Conservation (phyloP, 2,888 invertebrate species). For the Phortica okadai region DNA sequence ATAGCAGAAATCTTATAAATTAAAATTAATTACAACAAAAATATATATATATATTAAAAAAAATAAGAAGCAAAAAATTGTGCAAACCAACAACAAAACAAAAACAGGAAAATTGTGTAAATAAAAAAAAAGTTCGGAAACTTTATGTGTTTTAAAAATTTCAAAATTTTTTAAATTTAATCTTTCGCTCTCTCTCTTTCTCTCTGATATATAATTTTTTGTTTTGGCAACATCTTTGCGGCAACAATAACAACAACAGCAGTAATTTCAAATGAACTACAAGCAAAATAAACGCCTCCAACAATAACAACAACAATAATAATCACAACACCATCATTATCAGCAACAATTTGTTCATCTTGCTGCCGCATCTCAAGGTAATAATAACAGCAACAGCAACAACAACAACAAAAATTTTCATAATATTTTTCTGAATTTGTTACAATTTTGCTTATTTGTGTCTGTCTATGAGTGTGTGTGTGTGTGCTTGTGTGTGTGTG, state of each 20-base stretch:
- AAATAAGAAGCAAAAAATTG: constrained; percentile 10
- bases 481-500: constrained; percentile 49
- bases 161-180: too few relatives aligned
- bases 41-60: constrained; percentile 2
- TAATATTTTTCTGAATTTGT: not conserved
- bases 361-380: constrained; percentile 20
- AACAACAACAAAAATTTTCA: too few relatives aligned
- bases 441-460: constrained; percentile 12
- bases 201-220: too few relatives aligned
- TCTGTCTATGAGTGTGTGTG: constrained; percentile 37
- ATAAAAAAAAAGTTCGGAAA: not conserved
- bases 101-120: constrained; percentile 16
- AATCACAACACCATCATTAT: constrained; percentile 1
- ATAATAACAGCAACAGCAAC: not conserved
- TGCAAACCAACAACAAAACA: constrained; percentile 17
- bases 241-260: not conserved
- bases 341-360: not conserved
- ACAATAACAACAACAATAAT: not conserved
- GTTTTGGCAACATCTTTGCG: too few relatives aligned
- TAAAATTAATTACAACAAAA: not conserved
- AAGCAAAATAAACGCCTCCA: not conserved
- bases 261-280: not conserved
- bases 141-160: too few relatives aligned
- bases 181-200: too few relatives aligned
- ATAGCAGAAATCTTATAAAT: constrained; percentile 11